Percentiles rank a stretch among this genome's conserved stretches.
These are phyloP conservation scores for Macquaria ambigua DNA, from an alignment of 2,113 vertebrate species.

Conservation along the genomic window DNA sequence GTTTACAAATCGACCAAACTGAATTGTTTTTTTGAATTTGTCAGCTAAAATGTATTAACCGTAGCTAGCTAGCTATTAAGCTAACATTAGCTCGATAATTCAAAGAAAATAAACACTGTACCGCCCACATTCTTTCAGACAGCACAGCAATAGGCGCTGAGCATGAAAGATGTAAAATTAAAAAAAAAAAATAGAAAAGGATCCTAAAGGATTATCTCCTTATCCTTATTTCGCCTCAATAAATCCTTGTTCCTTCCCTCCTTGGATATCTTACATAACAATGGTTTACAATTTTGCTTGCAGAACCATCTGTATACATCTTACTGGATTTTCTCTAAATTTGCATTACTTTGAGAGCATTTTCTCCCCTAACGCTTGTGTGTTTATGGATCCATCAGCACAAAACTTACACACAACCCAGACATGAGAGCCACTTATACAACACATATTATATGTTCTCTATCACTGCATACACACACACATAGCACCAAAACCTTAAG, in stretches of 20 bases:
- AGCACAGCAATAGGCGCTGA: neutral
- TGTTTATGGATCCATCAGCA: neutral
- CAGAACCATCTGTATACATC: neutral
- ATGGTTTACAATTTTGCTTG: neutral
- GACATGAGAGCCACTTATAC: neutral
- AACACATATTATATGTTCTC: neutral
- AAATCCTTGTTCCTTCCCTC: neutral
- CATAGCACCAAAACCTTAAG: neutral
- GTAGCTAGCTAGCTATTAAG: too few relatives aligned
- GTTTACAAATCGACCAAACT: too few relatives aligned
- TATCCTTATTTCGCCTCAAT: conserved; percentile 23
- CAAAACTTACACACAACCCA: neutral
- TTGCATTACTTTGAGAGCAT: neutral
- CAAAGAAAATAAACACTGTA: neutral
- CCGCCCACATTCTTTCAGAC: neutral
- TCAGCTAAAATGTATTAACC: too few relatives aligned
- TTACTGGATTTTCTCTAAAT: neutral
- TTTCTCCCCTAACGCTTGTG: neutral
- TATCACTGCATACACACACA: neutral
- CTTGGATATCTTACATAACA: conserved; percentile 6
- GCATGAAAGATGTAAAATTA: neutral
- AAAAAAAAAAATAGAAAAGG: neutral
- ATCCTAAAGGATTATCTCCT: conserved; percentile 7
- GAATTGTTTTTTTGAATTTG: too few relatives aligned
- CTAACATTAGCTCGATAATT: neutral